phyloP scores from a whole-genome alignment of 37 sponge, comb jelly and placozoan genomes.

The Petrosia ficiformis region DNA sequence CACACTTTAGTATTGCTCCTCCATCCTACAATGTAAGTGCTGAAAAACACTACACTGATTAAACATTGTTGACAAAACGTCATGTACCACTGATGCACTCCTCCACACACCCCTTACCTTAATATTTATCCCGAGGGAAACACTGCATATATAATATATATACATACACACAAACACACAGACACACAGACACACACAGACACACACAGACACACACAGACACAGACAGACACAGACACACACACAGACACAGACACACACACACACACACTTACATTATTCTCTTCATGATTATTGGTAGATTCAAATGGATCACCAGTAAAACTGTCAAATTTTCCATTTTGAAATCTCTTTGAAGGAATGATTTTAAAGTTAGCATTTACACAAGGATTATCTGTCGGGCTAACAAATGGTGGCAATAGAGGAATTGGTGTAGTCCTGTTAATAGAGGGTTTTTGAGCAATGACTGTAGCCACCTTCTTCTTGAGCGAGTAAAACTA shows the following conservation, averaged over 20 bases:
- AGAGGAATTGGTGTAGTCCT: not conserved
- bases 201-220: not conserved
- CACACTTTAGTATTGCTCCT: no score
- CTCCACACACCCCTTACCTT: no score
- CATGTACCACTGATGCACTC: no score
- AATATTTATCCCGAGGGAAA: no score
- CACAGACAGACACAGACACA: constrained; percentile 5
- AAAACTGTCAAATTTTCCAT: constrained; percentile 3
- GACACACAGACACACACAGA: no score
- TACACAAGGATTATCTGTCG: not conserved
- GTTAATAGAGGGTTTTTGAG: not conserved
- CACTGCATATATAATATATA: no score
- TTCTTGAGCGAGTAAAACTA: not conserved
- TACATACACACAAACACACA: no score
- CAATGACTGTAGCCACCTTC: not conserved
- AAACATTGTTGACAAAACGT: no score
- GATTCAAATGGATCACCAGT: constrained; percentile 2
- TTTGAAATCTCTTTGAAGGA: not conserved
- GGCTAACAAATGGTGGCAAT: not conserved
- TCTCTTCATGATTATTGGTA: not conserved
- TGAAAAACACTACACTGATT: no score
- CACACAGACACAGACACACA: not conserved
- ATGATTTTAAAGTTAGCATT: not conserved
- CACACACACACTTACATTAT: constrained; percentile 20
- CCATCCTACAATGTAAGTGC: no score